Evolutionary conservation across 1,140 invertebrate genomes (phyloP).

Genomic region (Rhynchophorus ferrugineus): DNA sequence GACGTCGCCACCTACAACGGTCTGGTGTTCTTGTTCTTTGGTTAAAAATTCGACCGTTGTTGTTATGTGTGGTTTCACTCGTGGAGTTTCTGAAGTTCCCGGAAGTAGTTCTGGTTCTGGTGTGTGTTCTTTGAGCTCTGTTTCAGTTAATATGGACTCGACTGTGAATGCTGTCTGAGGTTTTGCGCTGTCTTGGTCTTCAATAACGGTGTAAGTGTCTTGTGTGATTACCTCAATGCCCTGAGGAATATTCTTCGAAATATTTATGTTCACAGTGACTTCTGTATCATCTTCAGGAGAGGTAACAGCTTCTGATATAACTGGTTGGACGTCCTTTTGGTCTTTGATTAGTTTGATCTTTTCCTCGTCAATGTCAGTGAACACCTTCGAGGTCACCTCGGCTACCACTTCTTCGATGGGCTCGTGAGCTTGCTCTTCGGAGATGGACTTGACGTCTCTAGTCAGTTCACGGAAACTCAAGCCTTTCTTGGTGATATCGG

Average conservation of each 20-base stretch:
- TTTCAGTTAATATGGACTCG: constrained; percentile 29
- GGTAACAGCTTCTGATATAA: constrained; percentile 8
- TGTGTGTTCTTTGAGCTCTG: constrained; percentile 12
- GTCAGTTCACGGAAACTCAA: constrained; percentile 25
- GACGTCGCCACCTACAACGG: neutral
- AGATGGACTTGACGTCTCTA: neutral
- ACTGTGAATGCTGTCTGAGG: constrained; percentile 22
- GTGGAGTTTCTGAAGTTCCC: neutral
- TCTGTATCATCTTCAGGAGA: constrained; percentile 7
- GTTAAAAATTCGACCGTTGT: constrained; percentile 21
- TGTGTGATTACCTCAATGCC: constrained; percentile 20
- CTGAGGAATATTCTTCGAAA: constrained; percentile 1
- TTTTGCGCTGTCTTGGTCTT: neutral
- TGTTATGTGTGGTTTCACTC: constrained; percentile 1
- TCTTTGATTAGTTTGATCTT: constrained; percentile 25
- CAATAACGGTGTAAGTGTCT: constrained; percentile 19
- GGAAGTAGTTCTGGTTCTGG: neutral
- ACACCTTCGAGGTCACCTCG: constrained; percentile 29
- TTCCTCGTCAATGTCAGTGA: constrained; percentile 32
- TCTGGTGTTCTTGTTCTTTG: constrained; percentile 14
- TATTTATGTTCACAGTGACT: constrained; percentile 7
- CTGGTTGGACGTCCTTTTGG: neutral
- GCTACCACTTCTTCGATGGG: constrained; percentile 4
- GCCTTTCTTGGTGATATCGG: constrained; percentile 30
- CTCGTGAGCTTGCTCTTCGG: neutral